Conservation (phyloP, 1,140 invertebrate genomes). For the Diorhabda sublineata region DNA sequence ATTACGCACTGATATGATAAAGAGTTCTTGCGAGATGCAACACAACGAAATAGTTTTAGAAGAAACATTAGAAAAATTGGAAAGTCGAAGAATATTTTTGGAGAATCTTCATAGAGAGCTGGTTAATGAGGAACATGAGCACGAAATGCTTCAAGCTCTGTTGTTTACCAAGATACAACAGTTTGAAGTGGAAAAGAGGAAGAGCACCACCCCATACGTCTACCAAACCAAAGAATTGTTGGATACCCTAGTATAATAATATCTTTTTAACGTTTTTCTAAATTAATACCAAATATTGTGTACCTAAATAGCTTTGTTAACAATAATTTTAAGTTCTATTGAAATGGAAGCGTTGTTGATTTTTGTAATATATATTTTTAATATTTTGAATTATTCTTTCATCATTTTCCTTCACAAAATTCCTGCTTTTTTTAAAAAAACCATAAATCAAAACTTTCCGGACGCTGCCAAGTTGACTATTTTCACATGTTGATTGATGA, state of each 20-base stretch:
- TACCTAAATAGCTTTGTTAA: conserved; percentile 38
- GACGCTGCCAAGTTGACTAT: too few species aligned
- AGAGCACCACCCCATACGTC: conserved; percentile 22
- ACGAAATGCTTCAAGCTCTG: conserved; percentile 45
- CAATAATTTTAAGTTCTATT: conserved; percentile 6
- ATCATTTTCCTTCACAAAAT: too few species aligned
- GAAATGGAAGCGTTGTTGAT: background rate
- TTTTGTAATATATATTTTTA: conserved; percentile 1
- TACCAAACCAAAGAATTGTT: conserved; percentile 48
- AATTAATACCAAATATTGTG: conserved; percentile 45
- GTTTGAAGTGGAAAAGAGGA: conserved; percentile 12
- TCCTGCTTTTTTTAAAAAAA: too few species aligned
- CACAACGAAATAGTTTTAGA: conserved; percentile 58
- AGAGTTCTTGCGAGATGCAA: conserved; percentile 61
- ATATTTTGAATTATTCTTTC: background rate
- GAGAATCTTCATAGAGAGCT: conserved; percentile 62
- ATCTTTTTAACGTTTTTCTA: conserved; percentile 15
- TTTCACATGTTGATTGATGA: too few species aligned
- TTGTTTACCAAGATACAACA: conserved; percentile 36
- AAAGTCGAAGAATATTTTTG: conserved; percentile 58
- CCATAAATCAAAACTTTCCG: too few species aligned
- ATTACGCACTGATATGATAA: conserved; percentile 54
- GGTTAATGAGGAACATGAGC: conserved; percentile 58
- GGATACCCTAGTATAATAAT: conserved; percentile 46
- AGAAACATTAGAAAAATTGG: conserved; percentile 59